These are phyloP conservation scores for Thymallus thymallus DNA, from an alignment of 2,113 vertebrate genomes.

Conservation along the genomic window DNA sequence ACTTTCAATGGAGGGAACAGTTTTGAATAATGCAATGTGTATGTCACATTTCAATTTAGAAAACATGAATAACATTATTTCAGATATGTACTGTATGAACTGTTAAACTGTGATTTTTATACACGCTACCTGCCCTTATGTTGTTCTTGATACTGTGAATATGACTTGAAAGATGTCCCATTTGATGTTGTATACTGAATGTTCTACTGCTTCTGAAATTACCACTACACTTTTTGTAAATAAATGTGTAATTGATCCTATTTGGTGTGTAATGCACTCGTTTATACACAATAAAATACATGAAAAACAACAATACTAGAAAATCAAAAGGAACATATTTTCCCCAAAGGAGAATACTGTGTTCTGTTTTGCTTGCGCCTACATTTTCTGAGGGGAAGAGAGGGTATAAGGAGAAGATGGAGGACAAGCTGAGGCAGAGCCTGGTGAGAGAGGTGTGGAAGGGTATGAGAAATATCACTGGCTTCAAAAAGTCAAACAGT, in stretches of 20 bases:
- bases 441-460: no score
- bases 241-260: conserved; percentile 36
- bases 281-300: not conserved
- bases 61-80: not conserved
- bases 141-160: conserved; percentile 41
- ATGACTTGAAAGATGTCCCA: not conserved
- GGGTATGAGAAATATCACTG: no score
- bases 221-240: conserved; percentile 44
- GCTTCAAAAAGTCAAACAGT: no score
- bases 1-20: no score
- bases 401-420: no score
- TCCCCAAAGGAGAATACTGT: no score
- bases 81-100: not conserved
- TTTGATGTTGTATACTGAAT: no score
- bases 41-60: not conserved
- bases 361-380: conserved; percentile 2
- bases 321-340: no score
- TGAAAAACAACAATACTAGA: no score
- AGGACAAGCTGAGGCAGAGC: no score
- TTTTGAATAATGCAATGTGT: not conserved
- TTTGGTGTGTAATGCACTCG: not conserved
- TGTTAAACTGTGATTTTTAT: not conserved
- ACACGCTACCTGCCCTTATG: not conserved
- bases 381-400: no score
- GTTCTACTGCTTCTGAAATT: no score